Base-by-base conservation (phyloP, 2,888 invertebrate species). In the Drosophila prostipennis region DNA sequence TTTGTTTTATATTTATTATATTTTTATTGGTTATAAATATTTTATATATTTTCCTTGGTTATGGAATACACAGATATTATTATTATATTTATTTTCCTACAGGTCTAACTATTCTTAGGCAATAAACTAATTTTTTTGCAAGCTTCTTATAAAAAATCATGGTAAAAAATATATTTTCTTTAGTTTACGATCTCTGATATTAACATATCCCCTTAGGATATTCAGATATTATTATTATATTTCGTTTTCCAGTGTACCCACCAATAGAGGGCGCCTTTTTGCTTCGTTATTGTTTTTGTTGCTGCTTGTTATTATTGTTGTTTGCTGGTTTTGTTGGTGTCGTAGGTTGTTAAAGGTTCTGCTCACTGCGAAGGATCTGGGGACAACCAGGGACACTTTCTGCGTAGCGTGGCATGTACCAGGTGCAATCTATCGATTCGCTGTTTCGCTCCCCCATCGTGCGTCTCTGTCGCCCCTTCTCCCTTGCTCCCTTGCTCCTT, bases 381-480 rank as follows among this genome's bases (percentile, higher is more conserved):
- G 45, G 57, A 54, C 57, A 55, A 32, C 61, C 72, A 74, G 83
- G 78, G 80, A 82, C 86, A 82, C 72, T 79, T 84, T 78, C 74
- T 77, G 68, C 72, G 67, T 73, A 60, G 64, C 72, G 64, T 71
- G 69, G 69, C 71, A 77, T 69, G 87, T 87, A 87, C 81, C 85
- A 85, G 85, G 85, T 85, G 85, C 85, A 85, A 88, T 85, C 87
- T 86, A 88, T 85, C 88, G 85, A 88, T 88, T 87, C 82, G 46
- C 71, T 42, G 51, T 70, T 52, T 59, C 72, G 32, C 60, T 34
- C 34, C 32, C 46, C 32, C 46, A 46, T 14, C 29, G 10, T n/a
- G 37, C 56, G 16, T 19, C 57, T 53, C 53, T n/a, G 13, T 39
- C 8, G n/a, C 52, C n/a, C 56, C 36, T n/a, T 39, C 29, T 42